A percentile compares a stretch with the other conserved stretches of the same genome.
phyloP scores from a whole-genome alignment of 2,888 invertebrate genomes.

The Tiphia femorata region DNA sequence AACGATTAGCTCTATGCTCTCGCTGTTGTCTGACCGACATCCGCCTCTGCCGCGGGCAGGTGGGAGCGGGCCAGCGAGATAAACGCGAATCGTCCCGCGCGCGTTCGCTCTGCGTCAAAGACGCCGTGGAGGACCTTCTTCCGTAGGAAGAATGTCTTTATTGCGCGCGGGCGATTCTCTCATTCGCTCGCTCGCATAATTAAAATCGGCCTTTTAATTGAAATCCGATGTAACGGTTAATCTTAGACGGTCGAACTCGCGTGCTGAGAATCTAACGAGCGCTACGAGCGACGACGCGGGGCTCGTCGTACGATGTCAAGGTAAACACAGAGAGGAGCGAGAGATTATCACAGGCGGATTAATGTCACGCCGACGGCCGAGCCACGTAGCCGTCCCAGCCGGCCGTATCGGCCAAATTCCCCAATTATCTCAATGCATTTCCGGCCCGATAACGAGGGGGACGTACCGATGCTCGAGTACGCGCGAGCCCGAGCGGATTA shows the following conservation, averaged over 20 bases:
- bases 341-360: constrained; percentile 16
- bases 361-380: not conserved
- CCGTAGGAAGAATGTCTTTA: no score
- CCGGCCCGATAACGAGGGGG: constrained; percentile 1
- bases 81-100: not conserved
- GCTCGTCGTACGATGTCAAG: not conserved
- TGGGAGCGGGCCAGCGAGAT: constrained; percentile 27
- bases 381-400: not conserved
- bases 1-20: constrained; percentile 15
- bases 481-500: no score
- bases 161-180: no score
- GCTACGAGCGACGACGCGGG: not conserved
- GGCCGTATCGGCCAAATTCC: constrained; percentile 4
- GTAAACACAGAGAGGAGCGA: not conserved
- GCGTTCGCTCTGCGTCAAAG: no score
- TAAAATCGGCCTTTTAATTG: not conserved
- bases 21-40: constrained; percentile 53
- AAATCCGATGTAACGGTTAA: no score
- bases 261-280: not conserved
- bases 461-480: not conserved
- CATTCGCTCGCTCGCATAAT: no score
- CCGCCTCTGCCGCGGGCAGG: constrained; percentile 43
- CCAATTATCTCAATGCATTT: constrained; percentile 10
- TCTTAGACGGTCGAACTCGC: not conserved
- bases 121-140: no score